Evolutionary conservation across 2,797 vertebrate genomes (phyloP), one percentile per base, ranked within the genome.

Genomic region (Simalia tracyae): DNA sequence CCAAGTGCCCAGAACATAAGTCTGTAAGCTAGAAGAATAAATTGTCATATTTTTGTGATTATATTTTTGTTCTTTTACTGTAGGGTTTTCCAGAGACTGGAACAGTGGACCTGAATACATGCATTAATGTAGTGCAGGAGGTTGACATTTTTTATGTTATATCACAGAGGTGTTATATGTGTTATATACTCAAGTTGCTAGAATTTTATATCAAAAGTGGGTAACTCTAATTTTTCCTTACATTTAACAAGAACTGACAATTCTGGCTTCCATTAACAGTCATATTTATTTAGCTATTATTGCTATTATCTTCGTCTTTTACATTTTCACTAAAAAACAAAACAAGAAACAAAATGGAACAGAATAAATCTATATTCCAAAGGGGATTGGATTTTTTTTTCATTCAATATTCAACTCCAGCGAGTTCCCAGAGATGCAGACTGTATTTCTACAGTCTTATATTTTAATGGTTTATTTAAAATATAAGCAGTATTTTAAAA

Each of bases 291-390:
- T 76, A 68, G 7, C 6, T 42, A 42, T 90, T 59, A 57, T n/a
- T 56, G 36, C 31, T 26, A 28, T 90, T 64, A 8, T 7, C 12
- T 76, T 60, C 91, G 81, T 9, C 90, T 36, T 84, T 86, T 66
- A 92, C 86, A 59, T 92, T 63, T 86, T 46, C 22, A 81, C 42
- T 36, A 42, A 76, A 89, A 72, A 85, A 64, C 46, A 84, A 22
- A 84, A 11, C 9, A 54, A 24, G 50, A 26, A n/a, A 12, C 14
- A 92, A 91, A 68, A 42, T 3, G 31, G 66, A 84, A 28, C 50
- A 42, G 89, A 90, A 88, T 64, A 87, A 57, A 94, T 92, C 42
- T 86, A 56, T 24, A 90, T 19, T 54, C 15, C 31, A 89, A 86
- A 63, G 61, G 57, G 56, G 28, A 54, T 17, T 19, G 22, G 5